A percentile compares a stretch with the other conserved stretches of the same genome.
phyloP scores from a whole-genome alignment of 2,888 invertebrate genomes.

The Dolomedes plantarius region DNA sequence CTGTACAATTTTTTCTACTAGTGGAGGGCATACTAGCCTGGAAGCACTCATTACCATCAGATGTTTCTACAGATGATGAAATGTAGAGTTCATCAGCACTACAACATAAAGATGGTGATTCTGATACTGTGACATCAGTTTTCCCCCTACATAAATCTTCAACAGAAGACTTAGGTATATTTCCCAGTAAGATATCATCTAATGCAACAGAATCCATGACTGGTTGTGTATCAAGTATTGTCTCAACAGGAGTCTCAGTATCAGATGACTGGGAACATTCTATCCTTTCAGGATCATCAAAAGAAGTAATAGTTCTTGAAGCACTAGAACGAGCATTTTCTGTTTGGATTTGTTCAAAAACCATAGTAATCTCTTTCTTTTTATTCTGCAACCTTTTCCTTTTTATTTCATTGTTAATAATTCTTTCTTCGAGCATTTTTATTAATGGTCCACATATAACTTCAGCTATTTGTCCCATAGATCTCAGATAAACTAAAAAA shows the following conservation, averaged over 20 bases:
- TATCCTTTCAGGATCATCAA: not conserved
- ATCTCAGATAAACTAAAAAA: constrained; percentile 79
- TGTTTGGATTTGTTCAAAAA: constrained; percentile 25
- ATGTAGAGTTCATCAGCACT: not conserved
- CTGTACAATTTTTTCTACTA: not conserved
- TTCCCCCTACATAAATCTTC: not conserved
- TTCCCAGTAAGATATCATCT: not conserved
- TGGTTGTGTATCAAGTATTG: not conserved
- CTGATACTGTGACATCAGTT: not conserved
- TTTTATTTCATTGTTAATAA: constrained; percentile 75
- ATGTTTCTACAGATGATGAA: not conserved
- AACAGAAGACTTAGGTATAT: not conserved
- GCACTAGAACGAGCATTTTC: constrained; percentile 26
- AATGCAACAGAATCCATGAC: not conserved
- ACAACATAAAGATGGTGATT: not conserved
- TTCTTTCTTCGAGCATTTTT: constrained; percentile 76
- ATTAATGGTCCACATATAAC: constrained; percentile 77
- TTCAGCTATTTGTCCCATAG: constrained; percentile 79
- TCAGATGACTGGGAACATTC: too few species aligned
- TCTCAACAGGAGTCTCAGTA: not conserved
- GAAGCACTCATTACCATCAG: not conserved
- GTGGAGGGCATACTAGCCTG: not conserved
- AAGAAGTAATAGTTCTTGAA: not conserved
- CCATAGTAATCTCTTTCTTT: constrained; percentile 71
- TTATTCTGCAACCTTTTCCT: constrained; percentile 74